Evolutionary conservation across 1,140 invertebrate species (phyloP), one percentile per base, ranked within the genome.

Genomic region (Ditylenchus dipsaci): DNA sequence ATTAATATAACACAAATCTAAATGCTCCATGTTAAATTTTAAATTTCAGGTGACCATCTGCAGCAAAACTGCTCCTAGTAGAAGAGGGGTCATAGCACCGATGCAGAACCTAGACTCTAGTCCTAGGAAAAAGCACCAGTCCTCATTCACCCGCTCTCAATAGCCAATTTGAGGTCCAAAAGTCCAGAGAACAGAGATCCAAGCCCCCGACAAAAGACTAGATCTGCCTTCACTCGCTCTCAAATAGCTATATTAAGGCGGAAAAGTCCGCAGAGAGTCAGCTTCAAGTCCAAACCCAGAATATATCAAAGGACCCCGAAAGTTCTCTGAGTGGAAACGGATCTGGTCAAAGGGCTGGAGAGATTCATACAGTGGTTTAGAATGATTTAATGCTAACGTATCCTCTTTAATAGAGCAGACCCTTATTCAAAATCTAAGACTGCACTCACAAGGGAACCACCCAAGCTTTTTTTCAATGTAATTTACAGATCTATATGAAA

Each of bases 361-460:
- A 61, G 26, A 61, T 61, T 5, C 59, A 61, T 11, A 61, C 66
- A 13, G 64, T 67, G 1, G 29, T 64, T 19, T 67, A 43, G 15
- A 21, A 45, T 45, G 11, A 13, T 45, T 45, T n/a, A n/a, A n/a
- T n/a, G n/a, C n/a, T n/a, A n/a, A n/a, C n/a, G n/a, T n/a, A n/a
- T n/a, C n/a, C n/a, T n/a, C n/a, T n/a, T n/a, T n/a, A n/a, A n/a
- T n/a, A n/a, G n/a, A n/a, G n/a, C n/a, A n/a, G n/a, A n/a, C n/a
- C n/a, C n/a, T n/a, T n/a, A n/a, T n/a, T n/a, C n/a, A n/a, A n/a
- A n/a, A n/a, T n/a, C n/a, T n/a, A n/a, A n/a, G n/a, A n/a, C n/a
- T n/a, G n/a, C n/a, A n/a, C n/a, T n/a, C n/a, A n/a, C n/a, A n/a
- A n/a, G n/a, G n/a, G n/a, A n/a, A n/a, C n/a, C n/a, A n/a, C n/a